Conservation (phyloP, 2,888 invertebrate species). For the Meta bourneti region DNA sequence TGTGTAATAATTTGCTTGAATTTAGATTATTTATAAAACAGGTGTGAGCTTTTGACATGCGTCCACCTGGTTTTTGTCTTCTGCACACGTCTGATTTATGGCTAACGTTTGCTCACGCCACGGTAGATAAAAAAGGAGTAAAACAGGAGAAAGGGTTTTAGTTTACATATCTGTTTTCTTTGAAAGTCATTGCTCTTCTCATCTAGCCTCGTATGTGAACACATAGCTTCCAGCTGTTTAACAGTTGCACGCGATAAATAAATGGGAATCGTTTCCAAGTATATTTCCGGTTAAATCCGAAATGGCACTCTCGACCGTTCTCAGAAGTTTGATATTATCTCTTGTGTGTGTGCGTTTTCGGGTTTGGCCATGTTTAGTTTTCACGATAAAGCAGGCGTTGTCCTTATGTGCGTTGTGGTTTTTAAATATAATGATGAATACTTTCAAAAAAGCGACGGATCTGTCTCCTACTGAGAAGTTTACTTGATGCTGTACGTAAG, state of each 20-base stretch:
- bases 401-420: not conserved
- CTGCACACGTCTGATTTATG: no score
- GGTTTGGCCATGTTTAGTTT: not conserved
- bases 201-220: constrained; percentile 28
- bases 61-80: not conserved
- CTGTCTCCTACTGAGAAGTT: no score
- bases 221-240: constrained; percentile 53
- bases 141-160: constrained; percentile 12
- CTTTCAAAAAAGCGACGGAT: not conserved
- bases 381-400: not conserved
- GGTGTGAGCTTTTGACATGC: not conserved
- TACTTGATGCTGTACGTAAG: no score
- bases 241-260: constrained; percentile 36
- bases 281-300: constrained; percentile 38
- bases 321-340: not conserved
- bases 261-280: constrained; percentile 47
- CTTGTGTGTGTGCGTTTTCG: not conserved
- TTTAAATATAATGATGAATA: not conserved
- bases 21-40: no score
- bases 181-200: constrained; percentile 59
- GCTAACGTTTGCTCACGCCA: not conserved
- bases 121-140: not conserved
- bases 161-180: constrained; percentile 35
- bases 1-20: no score
- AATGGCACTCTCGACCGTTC: not conserved